These are phyloP conservation scores for Paramormyrops hopkinsi DNA, from an alignment of 2,797 vertebrate species.

Conservation along the genomic window DNA sequence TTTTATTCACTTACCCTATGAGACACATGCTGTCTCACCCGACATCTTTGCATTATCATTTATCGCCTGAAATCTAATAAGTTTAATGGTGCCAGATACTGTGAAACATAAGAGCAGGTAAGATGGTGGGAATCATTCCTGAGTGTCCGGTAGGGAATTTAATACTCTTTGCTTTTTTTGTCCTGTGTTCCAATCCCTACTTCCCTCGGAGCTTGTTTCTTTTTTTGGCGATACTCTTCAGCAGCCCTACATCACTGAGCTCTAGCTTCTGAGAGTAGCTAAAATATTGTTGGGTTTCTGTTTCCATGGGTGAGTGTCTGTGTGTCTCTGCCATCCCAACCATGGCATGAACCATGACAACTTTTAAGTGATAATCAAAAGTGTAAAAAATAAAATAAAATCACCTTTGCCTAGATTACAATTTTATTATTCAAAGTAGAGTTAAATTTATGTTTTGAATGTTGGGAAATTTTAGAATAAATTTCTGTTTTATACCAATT, in stretches of 20 bases:
- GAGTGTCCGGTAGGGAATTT: neutral
- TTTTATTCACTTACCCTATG: neutral
- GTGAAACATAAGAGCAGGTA: neutral
- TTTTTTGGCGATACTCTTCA: neutral
- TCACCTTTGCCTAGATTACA: neutral
- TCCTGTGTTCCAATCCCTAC: neutral
- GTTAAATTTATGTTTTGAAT: neutral
- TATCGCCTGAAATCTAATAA: neutral
- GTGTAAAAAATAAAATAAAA: neutral
- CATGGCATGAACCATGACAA: neutral
- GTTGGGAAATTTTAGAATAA: neutral
- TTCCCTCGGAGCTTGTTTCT: neutral
- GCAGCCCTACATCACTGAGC: neutral
- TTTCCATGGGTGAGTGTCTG: neutral
- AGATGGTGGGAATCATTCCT: neutral
- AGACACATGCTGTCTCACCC: neutral
- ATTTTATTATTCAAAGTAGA: neutral
- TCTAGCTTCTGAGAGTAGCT: neutral
- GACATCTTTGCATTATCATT: neutral
- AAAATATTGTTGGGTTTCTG: neutral
- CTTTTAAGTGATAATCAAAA: neutral
- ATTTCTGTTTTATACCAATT: neutral
- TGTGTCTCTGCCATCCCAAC: neutral
- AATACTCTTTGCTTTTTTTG: neutral
- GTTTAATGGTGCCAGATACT: neutral